Base-by-base conservation (phyloP, 1,140 invertebrate species). In the Cyclargus thomasi region DNA sequence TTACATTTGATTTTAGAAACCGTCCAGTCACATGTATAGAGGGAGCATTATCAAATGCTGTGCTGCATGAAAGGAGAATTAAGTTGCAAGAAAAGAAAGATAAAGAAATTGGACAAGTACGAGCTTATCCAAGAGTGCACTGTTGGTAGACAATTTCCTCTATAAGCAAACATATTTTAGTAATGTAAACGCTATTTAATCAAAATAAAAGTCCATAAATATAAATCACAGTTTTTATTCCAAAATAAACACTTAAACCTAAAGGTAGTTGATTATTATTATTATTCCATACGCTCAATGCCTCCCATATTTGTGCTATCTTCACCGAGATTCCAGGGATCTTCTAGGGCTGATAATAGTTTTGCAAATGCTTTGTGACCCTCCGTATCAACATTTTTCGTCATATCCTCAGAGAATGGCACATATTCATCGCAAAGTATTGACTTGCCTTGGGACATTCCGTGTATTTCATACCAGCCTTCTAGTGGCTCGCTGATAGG, bases 21-120 rank as follows among this genome's bases (percentile, higher is more conserved):
- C 85, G 85, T 5, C 90, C 90, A 63, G 85, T 91, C 0, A 91
- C 90, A 7, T 91, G 90, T 64, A 86, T 91, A 36, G 90, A 91
- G 77, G 90, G 87, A 22, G 87, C 82, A 23, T 73, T 87, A 0
- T 90, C 81, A 17, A 91, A 90, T 77, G 89, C 85, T 17, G 86
- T 91, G 11, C 79, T 86, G 70, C 86, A 91, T 74, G 88, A 91
- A 65, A 83, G 79, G 68, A 72, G 89, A 59, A 79, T 90, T 68
- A 83, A 82, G 53, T 68, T 79, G 17, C 73, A 85, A 68, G 77
- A 83, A 29, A 77, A 74, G 62, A 82, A 79, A 66, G 80, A 74
- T 53, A 81, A 78, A 22, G 81, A 88, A 67, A 69, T 78, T 14
- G 75, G 68, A 7, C 69, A 62, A 8, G 65, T 87, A 18, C 65